These are phyloP conservation scores for Phacellophora camtschatica DNA, from an alignment of 30 jellyfish, hydroid and myxozoan species.

Conservation along the genomic window DNA sequence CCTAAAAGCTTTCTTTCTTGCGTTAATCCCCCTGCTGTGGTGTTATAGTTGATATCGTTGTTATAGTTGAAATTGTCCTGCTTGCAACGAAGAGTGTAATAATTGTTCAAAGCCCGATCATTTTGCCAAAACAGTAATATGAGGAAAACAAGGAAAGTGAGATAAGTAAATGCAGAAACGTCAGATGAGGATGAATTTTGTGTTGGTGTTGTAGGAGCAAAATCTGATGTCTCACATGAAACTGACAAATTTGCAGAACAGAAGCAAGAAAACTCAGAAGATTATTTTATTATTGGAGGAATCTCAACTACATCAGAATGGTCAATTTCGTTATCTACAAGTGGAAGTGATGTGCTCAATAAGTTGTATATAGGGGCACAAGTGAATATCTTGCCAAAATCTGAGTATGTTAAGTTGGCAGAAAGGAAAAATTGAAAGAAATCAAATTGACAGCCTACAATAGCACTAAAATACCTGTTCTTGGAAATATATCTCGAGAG, in stretches of 20 bases:
- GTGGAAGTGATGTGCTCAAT: not conserved
- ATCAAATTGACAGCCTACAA: constrained; percentile 14
- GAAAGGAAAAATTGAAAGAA: not conserved
- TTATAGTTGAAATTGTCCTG: not conserved
- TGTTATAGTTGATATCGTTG: no score
- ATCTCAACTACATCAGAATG: not conserved
- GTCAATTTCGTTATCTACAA: not conserved
- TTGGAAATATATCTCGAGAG: constrained; percentile 3
- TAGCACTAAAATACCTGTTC: not conserved
- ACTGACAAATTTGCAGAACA: not conserved
- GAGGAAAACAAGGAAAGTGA: not conserved
- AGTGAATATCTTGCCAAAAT: constrained; percentile 2
- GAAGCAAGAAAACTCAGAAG: not conserved
- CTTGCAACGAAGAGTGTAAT: not conserved
- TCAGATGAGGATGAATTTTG: not conserved
- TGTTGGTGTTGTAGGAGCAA: not conserved
- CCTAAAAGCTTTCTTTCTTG: no score
- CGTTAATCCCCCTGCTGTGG: no score
- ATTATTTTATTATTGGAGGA: not conserved
- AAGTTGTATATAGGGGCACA: constrained; percentile 3
- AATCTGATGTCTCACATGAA: not conserved
- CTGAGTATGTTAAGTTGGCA: not conserved
- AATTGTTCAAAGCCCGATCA: not conserved
- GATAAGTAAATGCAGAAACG: not conserved
- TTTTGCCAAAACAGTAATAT: not conserved